Evolutionary conservation across 2,888 invertebrate genomes (phyloP).

Genomic region (Ectropis crepuscularia): DNA sequence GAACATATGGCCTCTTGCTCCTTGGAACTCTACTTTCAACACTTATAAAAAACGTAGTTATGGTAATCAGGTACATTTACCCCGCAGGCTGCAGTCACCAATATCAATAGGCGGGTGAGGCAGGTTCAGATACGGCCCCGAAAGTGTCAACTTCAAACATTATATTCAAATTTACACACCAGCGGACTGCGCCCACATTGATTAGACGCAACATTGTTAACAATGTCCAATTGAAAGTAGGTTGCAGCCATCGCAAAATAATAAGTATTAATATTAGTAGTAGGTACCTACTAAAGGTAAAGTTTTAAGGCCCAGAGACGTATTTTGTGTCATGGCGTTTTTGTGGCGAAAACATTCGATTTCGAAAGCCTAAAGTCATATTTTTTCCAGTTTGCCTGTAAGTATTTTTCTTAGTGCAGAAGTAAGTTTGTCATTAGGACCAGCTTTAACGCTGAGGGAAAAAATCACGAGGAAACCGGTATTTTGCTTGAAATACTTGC

Average conservation of each 20-base stretch:
- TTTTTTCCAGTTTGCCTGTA: no score
- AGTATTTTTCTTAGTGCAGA: no score
- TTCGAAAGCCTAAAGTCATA: no score
- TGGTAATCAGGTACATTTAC: constrained; percentile 1
- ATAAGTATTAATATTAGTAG: neutral
- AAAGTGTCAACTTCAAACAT: constrained; percentile 35
- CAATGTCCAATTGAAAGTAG: constrained; percentile 33
- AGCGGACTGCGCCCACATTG: constrained; percentile 30
- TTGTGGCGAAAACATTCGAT: no score
- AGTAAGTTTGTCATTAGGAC: no score
- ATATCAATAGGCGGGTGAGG: constrained; percentile 12
- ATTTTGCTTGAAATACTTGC: no score
- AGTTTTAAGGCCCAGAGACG: no score
- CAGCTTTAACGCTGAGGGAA: no score
- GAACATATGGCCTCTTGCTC: neutral
- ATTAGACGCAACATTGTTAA: constrained; percentile 32
- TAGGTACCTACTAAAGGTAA: no score
- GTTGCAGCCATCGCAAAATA: constrained; percentile 19
- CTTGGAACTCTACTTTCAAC: neutral
- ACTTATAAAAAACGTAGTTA: neutral
- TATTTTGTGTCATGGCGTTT: no score
- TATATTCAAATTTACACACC: constrained; percentile 31
- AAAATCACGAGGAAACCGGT: no score
- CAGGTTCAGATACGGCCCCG: constrained; percentile 20
- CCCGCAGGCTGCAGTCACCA: constrained; percentile 6